Conservation (phyloP, 2,888 invertebrate genomes). For the Nephrotoma flavescens region DNA sequence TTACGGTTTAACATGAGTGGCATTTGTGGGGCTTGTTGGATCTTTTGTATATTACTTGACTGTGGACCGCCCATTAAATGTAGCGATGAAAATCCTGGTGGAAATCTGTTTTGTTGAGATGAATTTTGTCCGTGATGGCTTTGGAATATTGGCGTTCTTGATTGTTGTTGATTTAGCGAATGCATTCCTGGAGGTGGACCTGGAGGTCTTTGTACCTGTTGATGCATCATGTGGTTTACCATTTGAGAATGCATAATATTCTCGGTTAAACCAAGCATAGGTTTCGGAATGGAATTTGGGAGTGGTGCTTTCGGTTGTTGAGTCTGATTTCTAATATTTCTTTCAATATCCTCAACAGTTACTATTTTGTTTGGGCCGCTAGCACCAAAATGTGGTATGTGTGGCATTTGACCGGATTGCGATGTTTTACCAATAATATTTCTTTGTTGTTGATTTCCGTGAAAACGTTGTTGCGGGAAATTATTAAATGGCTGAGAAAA, state of each 20-base stretch:
- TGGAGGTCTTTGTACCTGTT: conserved; percentile 16
- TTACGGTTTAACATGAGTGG: conserved; percentile 15
- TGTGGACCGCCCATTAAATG: conserved; percentile 17
- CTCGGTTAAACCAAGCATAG: conserved; percentile 9
- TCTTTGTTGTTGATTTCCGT: background rate
- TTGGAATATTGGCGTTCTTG: background rate
- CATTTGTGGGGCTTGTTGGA: conserved; percentile 17
- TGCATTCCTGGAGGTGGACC: conserved; percentile 3
- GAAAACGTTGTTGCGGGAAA: conserved; percentile 4
- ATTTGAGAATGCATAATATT: conserved; percentile 4
- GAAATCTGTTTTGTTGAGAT: conserved; percentile 23
- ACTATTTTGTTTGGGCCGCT: conserved; percentile 23
- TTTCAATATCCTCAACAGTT: conserved; percentile 30
- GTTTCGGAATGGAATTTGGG: conserved; percentile 10
- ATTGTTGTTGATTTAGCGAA: conserved; percentile 11
- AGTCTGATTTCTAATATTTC: conserved; percentile 23
- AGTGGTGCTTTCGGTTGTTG: conserved; percentile 9
- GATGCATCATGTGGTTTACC: conserved; percentile 15
- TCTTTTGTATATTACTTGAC: conserved; percentile 26
- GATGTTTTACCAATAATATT: background rate
- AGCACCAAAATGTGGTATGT: conserved; percentile 11
- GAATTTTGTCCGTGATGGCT: conserved; percentile 16
- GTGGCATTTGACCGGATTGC: conserved; percentile 7
- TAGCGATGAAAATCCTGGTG: conserved; percentile 24
- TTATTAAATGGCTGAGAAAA: conserved; percentile 17